phyloP scores from a whole-genome alignment of 2,797 vertebrate genomes.

The Tadarida brasiliensis region DNA sequence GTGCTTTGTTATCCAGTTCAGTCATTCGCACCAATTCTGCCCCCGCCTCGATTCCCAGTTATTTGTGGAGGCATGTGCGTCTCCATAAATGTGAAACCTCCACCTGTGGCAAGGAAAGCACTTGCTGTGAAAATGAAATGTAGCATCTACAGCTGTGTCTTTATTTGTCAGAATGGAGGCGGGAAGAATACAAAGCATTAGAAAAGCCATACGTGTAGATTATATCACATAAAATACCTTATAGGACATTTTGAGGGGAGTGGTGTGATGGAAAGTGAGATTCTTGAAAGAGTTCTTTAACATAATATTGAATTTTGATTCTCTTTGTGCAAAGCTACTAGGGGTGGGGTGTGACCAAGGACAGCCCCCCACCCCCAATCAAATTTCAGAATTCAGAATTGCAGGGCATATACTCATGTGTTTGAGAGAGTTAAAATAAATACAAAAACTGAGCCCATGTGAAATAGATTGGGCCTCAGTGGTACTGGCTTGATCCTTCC shows the following conservation, averaged over 20 bases:
- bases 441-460: background rate
- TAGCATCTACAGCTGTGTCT: background rate
- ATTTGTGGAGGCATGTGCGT: background rate
- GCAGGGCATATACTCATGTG: background rate
- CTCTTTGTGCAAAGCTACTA: background rate
- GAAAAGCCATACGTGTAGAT: background rate
- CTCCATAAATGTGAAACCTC: background rate
- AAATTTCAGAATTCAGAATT: background rate
- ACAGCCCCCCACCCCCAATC: background rate
- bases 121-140: background rate
- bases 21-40: background rate
- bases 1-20: background rate
- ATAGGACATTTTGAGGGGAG: background rate
- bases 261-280: background rate
- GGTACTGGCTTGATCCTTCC: background rate
- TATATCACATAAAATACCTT: background rate
- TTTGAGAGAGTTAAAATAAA: background rate
- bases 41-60: background rate
- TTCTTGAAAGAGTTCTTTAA: background rate
- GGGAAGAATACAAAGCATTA: background rate
- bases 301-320: conserved; percentile 23
- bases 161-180: background rate
- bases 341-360: background rate
- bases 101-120: background rate
- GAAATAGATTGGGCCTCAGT: background rate